Percentiles rank a stretch among this genome's conserved stretches.
phyloP scores from a whole-genome alignment of 2,888 invertebrate genomes.

The Drosophila maculinotata region DNA sequence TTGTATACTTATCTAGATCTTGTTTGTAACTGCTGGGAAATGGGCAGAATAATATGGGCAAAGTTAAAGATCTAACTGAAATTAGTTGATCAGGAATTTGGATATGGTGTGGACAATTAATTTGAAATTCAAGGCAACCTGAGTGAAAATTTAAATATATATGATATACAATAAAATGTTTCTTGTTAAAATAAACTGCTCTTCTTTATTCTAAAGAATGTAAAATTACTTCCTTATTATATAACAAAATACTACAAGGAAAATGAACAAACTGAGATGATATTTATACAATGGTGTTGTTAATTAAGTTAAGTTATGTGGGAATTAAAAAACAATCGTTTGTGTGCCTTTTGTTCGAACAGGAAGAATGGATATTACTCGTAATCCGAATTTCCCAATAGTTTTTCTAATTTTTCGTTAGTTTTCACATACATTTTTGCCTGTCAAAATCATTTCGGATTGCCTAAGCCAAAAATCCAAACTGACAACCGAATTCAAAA shows the following conservation, averaged over 20 bases:
- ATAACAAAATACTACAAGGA: background rate
- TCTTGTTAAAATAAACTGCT: constrained; percentile 35
- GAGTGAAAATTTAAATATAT: constrained; percentile 18
- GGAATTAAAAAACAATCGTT: too few species aligned
- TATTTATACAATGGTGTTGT: too few species aligned
- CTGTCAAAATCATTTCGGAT: constrained; percentile 4
- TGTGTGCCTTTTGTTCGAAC: too few species aligned
- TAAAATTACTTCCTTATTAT: background rate
- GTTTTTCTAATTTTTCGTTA: too few species aligned
- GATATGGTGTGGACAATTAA: constrained; percentile 59
- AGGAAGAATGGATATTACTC: too few species aligned
- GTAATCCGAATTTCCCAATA: background rate
- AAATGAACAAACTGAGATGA: background rate
- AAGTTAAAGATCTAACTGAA: constrained; percentile 23
- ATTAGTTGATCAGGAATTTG: constrained; percentile 47
- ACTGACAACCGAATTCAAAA: constrained; percentile 63
- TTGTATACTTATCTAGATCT: constrained; percentile 39
- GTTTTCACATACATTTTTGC: background rate
- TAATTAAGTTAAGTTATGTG: too few species aligned
- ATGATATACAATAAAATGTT: constrained; percentile 13
- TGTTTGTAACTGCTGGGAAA: constrained; percentile 37
- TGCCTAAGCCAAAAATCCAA: constrained; percentile 37
- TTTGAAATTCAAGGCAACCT: constrained; percentile 25
- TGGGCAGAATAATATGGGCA: constrained; percentile 3
- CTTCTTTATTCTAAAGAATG: constrained; percentile 2